phyloP scores from a whole-genome alignment of 2,797 vertebrate genomes.

The Cheirogaleus major region DNA sequence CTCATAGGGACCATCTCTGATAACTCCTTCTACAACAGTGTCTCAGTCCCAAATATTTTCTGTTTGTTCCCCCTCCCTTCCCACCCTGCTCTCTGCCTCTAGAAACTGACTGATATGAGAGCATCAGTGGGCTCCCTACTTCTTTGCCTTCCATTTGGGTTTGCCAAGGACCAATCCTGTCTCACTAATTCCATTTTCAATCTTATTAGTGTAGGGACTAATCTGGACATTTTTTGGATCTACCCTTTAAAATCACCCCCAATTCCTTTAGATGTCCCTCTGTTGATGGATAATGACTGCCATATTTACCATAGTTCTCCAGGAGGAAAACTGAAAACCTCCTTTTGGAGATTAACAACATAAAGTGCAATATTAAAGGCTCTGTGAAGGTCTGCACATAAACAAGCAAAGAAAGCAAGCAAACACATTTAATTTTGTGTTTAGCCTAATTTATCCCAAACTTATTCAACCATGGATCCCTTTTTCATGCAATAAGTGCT shows the following conservation, averaged over 20 bases:
- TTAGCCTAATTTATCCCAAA: background rate
- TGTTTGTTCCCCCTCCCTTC: background rate
- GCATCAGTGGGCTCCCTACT: background rate
- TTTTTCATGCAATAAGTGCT: conserved; percentile 9
- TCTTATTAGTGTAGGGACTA: background rate
- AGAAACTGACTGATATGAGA: background rate
- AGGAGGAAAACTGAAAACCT: background rate
- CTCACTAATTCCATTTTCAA: background rate
- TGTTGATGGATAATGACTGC: no score
- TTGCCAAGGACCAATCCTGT: background rate
- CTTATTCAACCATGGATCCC: background rate
- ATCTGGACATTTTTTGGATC: background rate
- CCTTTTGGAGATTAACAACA: background rate
- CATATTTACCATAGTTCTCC: background rate
- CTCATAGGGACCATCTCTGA: background rate
- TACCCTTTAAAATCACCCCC: background rate
- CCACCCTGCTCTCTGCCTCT: background rate
- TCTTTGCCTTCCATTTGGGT: background rate
- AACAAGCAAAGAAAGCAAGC: background rate
- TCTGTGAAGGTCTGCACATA: background rate
- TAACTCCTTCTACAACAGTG: background rate
- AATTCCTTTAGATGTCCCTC: background rate
- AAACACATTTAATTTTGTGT: background rate
- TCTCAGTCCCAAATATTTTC: background rate
- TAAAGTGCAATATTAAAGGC: background rate